Conservation (phyloP, 2,113 vertebrate genomes). For the Myiopsitta monachus region DNA sequence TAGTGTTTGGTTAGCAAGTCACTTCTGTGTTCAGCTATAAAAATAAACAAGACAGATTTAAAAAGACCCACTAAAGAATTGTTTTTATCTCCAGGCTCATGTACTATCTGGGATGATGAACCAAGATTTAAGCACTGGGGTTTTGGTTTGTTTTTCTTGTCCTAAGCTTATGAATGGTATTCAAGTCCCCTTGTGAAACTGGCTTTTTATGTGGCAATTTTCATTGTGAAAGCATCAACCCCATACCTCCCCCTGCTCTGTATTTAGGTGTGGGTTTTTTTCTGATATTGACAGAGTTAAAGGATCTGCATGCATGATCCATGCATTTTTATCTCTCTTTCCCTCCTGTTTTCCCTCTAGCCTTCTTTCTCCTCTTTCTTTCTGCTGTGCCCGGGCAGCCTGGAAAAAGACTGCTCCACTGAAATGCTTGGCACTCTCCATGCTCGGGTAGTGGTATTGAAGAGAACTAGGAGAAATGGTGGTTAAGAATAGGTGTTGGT, state of each 20-base stretch:
- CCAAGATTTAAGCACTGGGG: neutral
- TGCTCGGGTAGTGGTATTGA: neutral
- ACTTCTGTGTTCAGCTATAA: neutral
- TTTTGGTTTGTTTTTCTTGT: neutral
- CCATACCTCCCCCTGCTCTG: accelerated
- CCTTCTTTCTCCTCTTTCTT: neutral
- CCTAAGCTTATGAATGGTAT: neutral
- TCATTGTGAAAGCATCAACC: neutral
- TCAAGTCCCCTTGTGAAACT: neutral
- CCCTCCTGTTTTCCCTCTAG: neutral
- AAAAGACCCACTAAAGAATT: neutral
- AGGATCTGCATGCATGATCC: neutral
- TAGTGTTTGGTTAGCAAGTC: neutral
- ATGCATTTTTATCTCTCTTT: neutral
- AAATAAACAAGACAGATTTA: neutral
- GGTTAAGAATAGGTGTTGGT: neutral
- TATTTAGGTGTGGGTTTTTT: neutral
- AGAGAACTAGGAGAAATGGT: neutral
- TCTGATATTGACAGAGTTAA: neutral
- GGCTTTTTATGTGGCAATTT: neutral
- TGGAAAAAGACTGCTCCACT: neutral
- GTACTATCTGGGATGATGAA: neutral
- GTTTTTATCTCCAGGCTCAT: neutral
- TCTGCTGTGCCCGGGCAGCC: neutral
- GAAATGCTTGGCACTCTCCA: neutral